Evolutionary conservation across 30 jellyfish, hydroid and myxozoan species (phyloP), one percentile per base, ranked within the genome.

Genomic region (Kudoa iwatai): DNA sequence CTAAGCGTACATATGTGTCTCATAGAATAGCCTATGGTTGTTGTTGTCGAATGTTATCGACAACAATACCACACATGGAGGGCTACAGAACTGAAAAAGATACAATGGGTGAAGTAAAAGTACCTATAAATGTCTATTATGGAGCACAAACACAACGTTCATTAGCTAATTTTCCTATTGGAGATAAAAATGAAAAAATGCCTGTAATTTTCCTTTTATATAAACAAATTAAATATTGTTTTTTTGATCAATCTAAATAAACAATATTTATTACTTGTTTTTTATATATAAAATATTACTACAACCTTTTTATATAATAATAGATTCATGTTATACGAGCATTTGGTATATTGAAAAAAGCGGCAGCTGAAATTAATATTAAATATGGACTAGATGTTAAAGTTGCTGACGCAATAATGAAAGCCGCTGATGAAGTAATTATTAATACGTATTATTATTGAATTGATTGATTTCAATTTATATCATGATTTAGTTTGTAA

Each of bases 111-210:
- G 83, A 62, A 25, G 45, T 71, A 59, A 22, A 56, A 21, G 93
- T 71, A 3, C 88, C 84, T 18, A 23, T 47, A 11, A 83, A 55
- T 35, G 55, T 54, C 32, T 71, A 71, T 40, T 71, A 71, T 42
- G 93, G 93, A 24, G 83, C 83, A 1, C 93, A 71, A 31, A 71
- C 93, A 19, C 84, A 82, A 10, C 40, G 93, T 24, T 71, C 93
- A 23, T 44, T 62, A 58, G 32, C 17, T 39, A 71, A 71, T 35
- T 71, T 71, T 47, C 83, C 86, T 0, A 71, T 71, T 44, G 93
- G 93, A 9, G 93, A 62, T 49, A 85, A 55, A 48, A 42, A 65
- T 17, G 93, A 71, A 39, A 56, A 66, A 45, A 71, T 71, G 93
- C 93, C 93, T 10, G 93, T 71, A 60, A 39, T 53, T 23, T 34